These are phyloP conservation scores for Haplochromis burtoni DNA, from an alignment of 2,113 vertebrate genomes.

Conservation along the genomic window DNA sequence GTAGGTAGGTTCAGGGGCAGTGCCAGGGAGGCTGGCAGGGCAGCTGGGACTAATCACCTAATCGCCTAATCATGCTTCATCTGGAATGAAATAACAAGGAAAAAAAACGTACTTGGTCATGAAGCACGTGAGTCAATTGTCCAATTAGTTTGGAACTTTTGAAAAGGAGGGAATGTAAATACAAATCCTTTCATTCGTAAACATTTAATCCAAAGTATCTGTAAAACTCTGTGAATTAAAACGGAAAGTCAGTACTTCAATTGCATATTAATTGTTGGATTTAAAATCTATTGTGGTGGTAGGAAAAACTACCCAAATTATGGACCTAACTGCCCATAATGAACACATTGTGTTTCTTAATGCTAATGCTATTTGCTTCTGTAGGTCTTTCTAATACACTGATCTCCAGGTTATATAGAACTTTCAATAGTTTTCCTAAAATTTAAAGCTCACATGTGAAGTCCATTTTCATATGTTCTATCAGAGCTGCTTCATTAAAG, in stretches of 20 bases:
- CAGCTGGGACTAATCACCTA: background rate
- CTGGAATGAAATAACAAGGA: fast-evolving
- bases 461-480: background rate
- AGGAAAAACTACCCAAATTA: background rate
- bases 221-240: background rate
- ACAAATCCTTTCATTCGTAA: fast-evolving
- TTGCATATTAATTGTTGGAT: background rate
- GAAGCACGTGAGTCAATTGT: fast-evolving
- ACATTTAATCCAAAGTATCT: background rate
- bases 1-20: fast-evolving
- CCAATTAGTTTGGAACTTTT: background rate
- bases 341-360: background rate
- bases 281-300: background rate
- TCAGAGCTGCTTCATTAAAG: background rate
- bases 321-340: background rate
- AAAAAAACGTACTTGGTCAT: fast-evolving
- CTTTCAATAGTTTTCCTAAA: background rate
- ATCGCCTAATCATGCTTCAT: background rate
- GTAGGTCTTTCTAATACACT: fast-evolving
- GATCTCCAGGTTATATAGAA: background rate
- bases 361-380: background rate
- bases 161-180: background rate
- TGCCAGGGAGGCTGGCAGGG: background rate
- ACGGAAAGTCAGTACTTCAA: fast-evolving
- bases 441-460: background rate